Percentiles rank a stretch among this genome's conserved stretches.
These are phyloP conservation scores for Lasiurus cinereus DNA, from an alignment of 2,113 vertebrate species.

Conservation along the genomic window DNA sequence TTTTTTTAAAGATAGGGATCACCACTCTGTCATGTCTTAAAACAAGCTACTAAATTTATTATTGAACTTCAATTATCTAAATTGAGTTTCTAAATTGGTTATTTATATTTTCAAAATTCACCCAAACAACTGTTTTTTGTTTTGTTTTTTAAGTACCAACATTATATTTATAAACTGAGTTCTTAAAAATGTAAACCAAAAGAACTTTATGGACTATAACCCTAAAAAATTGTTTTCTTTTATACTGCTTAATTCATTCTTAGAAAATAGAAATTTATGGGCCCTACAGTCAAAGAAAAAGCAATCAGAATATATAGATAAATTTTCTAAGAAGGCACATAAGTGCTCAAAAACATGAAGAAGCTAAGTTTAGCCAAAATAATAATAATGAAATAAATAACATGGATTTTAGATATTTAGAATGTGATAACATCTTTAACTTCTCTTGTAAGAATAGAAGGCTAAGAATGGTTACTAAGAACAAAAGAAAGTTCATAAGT, in stretches of 20 bases:
- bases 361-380: not conserved
- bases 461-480: not conserved
- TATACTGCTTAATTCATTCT: not conserved
- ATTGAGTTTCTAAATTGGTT: not conserved
- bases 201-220: not conserved
- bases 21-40: not conserved
- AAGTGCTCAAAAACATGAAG: not conserved
- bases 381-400: no score
- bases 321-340: not conserved
- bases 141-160: not conserved
- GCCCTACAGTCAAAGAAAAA: not conserved
- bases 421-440: not conserved
- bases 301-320: not conserved
- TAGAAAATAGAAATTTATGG: not conserved
- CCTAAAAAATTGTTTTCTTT: not conserved
- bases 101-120: not conserved
- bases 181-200: not conserved
- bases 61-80: not conserved
- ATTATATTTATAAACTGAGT: not conserved
- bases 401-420: not conserved
- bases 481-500: not conserved
- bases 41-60: not conserved
- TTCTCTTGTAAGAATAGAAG: not conserved
- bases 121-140: not conserved
- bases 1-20: not conserved